Evolutionary conservation across 1,140 invertebrate genomes (phyloP).

Genomic region (Cyrtorhinus lividipennis): DNA sequence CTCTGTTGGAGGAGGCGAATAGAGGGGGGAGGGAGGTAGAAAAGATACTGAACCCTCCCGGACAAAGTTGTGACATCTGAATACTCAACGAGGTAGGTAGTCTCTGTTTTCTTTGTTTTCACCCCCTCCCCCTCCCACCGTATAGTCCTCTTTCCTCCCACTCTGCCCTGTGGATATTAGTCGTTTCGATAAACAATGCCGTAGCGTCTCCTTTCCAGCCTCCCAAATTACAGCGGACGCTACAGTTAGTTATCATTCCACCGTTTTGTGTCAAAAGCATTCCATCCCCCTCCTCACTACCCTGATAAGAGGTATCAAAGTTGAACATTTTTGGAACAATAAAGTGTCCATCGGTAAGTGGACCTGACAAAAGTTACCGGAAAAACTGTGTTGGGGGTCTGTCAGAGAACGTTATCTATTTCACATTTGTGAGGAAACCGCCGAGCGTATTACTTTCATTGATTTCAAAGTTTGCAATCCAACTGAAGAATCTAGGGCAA

Average conservation of each 20-base stretch:
- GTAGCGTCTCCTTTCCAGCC: not conserved
- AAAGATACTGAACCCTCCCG: not conserved
- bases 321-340: not conserved
- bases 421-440: no score
- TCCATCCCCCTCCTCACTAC: no score
- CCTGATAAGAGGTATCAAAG: not conserved
- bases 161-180: not conserved
- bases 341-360: not conserved
- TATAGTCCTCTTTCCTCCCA: no score
- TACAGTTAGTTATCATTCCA: not conserved
- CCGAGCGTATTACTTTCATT: no score
- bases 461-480: no score
- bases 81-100: constrained; percentile 1
- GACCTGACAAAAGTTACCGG: not conserved
- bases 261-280: no score
- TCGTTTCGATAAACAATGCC: not conserved
- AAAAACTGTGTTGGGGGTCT: no score
- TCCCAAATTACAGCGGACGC: not conserved
- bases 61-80: constrained; percentile 7
- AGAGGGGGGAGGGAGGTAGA: not conserved
- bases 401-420: no score
- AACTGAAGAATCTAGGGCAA: no score
- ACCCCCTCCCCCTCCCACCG: not conserved
- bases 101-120: not conserved
- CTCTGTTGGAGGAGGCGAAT: not conserved